phyloP scores from a whole-genome alignment of 2,113 vertebrate genomes.

The Lagopus leucura region DNA sequence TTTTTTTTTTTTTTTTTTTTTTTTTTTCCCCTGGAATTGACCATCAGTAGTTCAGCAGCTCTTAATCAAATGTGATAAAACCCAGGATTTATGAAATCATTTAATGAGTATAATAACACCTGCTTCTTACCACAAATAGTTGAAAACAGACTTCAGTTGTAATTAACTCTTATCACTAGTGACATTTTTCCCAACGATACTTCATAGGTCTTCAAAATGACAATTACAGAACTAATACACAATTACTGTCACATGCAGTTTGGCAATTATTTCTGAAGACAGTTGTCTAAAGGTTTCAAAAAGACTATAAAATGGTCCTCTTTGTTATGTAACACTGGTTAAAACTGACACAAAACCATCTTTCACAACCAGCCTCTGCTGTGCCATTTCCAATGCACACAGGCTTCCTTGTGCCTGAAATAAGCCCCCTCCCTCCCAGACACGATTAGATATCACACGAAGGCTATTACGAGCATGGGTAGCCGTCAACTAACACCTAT shows the following conservation, averaged over 20 bases:
- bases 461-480: conserved; percentile 56
- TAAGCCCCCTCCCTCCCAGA: background rate
- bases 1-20: conserved; percentile 71
- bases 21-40: conserved; percentile 70
- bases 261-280: conserved; percentile 81
- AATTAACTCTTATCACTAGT: conserved; percentile 82
- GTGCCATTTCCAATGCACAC: background rate
- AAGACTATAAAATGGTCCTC: conserved; percentile 70
- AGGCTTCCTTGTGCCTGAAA: background rate
- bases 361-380: conserved; percentile 3
- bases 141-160: conserved; percentile 82
- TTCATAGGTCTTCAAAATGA: conserved; percentile 82
- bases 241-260: conserved; percentile 84
- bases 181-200: conserved; percentile 81
- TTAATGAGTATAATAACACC: conserved; percentile 79
- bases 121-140: conserved; percentile 78
- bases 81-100: conserved; percentile 78
- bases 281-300: conserved; percentile 80
- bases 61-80: conserved; percentile 80
- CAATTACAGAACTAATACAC: conserved; percentile 83
- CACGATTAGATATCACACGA: conserved; percentile 29
- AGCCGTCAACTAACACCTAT: conserved; percentile 72
- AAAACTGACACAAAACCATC: conserved; percentile 38
- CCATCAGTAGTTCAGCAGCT: conserved; percentile 68
- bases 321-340: conserved; percentile 74